A percentile compares a stretch with the other conserved stretches of the same genome.
Evolutionary conservation across 2,888 invertebrate species (phyloP).

Genomic region (Callinectes sapidus): DNA sequence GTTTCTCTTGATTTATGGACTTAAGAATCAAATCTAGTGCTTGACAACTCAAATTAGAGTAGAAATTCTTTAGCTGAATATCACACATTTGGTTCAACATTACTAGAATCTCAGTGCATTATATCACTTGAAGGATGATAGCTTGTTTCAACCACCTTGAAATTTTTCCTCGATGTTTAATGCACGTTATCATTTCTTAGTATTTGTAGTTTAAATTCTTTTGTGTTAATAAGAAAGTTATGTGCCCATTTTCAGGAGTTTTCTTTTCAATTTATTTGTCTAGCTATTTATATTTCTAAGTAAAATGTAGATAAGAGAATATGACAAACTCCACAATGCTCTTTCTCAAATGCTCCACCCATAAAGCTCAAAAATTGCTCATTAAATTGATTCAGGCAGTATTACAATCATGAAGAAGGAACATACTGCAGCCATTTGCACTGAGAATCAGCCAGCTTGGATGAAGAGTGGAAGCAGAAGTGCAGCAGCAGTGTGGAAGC

Average conservation of each 20-base stretch:
- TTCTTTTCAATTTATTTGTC: background rate
- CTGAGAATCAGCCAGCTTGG: background rate
- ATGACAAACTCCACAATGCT: background rate
- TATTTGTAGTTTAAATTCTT: background rate
- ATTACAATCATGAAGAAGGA: conserved; percentile 7
- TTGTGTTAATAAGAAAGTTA: background rate
- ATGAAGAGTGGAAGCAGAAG: background rate
- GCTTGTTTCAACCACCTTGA: background rate
- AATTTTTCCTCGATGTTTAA: background rate
- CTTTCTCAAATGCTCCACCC: background rate
- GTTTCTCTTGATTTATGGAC: background rate
- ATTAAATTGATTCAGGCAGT: background rate
- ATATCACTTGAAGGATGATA: background rate
- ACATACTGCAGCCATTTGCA: conserved; percentile 13
- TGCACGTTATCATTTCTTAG: background rate
- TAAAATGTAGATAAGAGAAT: background rate
- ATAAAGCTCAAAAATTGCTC: background rate
- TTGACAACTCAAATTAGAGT: background rate
- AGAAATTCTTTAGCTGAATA: background rate
- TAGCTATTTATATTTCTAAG: background rate
- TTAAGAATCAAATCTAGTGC: background rate
- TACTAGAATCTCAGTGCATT: background rate
- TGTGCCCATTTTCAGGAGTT: background rate
- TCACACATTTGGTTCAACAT: background rate
- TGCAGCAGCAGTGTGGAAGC: background rate